Evolutionary conservation across 2,113 vertebrate genomes (phyloP).

Genomic region (Charadrius vociferus): DNA sequence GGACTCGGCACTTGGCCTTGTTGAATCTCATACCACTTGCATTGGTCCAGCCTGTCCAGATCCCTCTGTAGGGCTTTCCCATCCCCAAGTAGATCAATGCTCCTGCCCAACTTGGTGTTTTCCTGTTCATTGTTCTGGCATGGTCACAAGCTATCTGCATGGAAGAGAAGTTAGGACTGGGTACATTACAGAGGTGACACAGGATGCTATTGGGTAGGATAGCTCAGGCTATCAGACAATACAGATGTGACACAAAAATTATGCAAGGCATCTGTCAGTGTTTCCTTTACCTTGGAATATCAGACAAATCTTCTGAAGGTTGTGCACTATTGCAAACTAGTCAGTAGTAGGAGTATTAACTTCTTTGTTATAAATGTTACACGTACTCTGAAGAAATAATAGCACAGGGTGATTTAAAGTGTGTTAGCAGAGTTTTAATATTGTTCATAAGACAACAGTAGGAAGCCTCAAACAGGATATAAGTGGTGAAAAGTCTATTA

Average conservation of each 20-base stretch:
- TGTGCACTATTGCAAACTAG: background rate
- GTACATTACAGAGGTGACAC: background rate
- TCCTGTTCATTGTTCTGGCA: background rate
- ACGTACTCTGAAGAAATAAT: background rate
- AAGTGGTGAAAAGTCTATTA: too few species aligned
- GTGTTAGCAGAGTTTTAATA: too few species aligned
- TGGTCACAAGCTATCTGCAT: background rate
- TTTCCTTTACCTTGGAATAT: background rate
- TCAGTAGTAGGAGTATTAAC: background rate
- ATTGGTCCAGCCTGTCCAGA: too few species aligned
- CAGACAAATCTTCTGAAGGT: background rate
- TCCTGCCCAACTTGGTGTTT: too few species aligned
- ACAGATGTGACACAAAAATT: background rate
- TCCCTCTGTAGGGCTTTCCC: too few species aligned
- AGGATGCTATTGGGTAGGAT: background rate
- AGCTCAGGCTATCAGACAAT: background rate
- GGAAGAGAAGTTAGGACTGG: fast-evolving
- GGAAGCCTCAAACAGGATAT: too few species aligned
- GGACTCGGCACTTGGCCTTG: too few species aligned
- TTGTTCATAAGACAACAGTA: too few species aligned
- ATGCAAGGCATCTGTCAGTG: background rate
- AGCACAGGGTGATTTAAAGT: too few species aligned
- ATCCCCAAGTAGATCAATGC: too few species aligned
- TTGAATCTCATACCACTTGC: too few species aligned
- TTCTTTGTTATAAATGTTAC: background rate